phyloP scores from a whole-genome alignment of 1,140 invertebrate species.

The Ooceraea biroi region DNA sequence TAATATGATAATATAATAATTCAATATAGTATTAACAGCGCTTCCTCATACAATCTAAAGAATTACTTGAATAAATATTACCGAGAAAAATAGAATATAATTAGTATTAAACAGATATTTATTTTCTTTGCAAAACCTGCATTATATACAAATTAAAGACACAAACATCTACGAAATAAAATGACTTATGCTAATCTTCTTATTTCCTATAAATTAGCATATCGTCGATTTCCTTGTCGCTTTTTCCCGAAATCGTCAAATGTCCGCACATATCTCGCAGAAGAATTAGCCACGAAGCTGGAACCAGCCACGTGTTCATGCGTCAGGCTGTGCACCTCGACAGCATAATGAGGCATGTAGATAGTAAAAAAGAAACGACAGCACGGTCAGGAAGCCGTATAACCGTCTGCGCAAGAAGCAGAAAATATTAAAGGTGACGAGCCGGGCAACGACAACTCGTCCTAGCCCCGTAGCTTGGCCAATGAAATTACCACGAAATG shows the following conservation, averaged over 20 bases:
- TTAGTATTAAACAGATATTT: not conserved
- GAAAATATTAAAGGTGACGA: conserved; percentile 57
- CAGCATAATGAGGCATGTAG: conserved; percentile 32
- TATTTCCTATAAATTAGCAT: not conserved
- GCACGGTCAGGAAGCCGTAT: not conserved
- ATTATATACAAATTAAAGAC: not conserved
- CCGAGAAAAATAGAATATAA: not conserved
- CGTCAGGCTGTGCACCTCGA: not conserved
- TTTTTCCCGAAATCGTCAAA: not conserved
- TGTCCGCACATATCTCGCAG: not conserved
- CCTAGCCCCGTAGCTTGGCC: conserved; percentile 1
- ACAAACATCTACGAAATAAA: not conserved
- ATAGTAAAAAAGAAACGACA: not conserved
- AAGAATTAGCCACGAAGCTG: not conserved
- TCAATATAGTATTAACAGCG: not conserved
- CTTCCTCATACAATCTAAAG: not conserved
- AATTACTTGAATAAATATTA: not conserved
- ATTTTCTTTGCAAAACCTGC: not conserved
- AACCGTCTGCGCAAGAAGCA: conserved; percentile 18
- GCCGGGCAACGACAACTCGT: not conserved
- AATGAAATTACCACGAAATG: conserved; percentile 64
- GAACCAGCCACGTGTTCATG: not conserved
- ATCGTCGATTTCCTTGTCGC: not conserved
- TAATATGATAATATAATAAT: not conserved
- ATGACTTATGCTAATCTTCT: not conserved